A percentile compares a stretch with the other conserved stretches of the same genome.
Evolutionary conservation across 2,113 vertebrate genomes (phyloP).

Genomic region (Rhea pennata): DNA sequence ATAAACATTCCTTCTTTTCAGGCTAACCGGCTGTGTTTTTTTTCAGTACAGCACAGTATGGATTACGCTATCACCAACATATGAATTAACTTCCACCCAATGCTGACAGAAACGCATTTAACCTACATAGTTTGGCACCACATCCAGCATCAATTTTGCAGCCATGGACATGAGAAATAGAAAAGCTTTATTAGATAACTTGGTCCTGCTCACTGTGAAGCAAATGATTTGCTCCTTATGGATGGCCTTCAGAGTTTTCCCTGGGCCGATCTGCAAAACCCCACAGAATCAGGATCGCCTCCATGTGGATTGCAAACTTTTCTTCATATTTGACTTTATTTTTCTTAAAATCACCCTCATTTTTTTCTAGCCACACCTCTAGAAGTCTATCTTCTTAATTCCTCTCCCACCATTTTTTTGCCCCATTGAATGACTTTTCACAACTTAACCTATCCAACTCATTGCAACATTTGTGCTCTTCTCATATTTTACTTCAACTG

Average conservation of each 20-base stretch:
- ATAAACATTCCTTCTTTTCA: conserved; percentile 62
- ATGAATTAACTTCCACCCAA: conserved; percentile 37
- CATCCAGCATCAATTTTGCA: conserved; percentile 54
- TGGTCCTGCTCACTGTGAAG: conserved; percentile 49
- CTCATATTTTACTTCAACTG: not conserved
- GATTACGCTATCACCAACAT: conserved; percentile 27
- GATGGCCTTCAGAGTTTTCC: conserved; percentile 42
- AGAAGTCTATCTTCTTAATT: not conserved
- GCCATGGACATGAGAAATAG: conserved; percentile 2
- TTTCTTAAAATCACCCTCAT: not conserved
- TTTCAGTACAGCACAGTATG: conserved; percentile 1
- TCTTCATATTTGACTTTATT: not conserved
- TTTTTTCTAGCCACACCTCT: not conserved
- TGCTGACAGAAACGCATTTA: conserved; percentile 42
- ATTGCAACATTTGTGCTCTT: not conserved
- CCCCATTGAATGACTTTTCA: not conserved
- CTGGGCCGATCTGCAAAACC: not conserved
- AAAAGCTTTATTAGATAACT: conserved; percentile 56
- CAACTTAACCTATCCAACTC: not conserved
- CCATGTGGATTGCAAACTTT: not conserved
- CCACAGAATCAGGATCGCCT: not conserved
- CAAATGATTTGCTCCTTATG: conserved; percentile 37
- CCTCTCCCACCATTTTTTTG: not conserved
- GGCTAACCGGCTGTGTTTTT: conserved; percentile 53
- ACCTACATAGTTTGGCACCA: not conserved